Evolutionary conservation across 2,888 invertebrate genomes (phyloP).

Genomic region (Onthophagus sagittarius): DNA sequence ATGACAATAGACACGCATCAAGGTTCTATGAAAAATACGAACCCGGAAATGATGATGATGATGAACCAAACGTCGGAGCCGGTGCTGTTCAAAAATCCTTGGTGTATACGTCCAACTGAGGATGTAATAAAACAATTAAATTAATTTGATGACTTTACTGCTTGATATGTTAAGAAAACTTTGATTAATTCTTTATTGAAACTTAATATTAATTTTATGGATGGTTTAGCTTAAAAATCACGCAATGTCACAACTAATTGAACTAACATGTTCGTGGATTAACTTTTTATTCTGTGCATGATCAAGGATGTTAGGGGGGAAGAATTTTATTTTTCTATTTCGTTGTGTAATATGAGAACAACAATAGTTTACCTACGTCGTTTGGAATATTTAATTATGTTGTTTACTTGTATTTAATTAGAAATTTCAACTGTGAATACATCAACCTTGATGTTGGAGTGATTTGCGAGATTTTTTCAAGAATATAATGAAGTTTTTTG

Average conservation of each 20-base stretch:
- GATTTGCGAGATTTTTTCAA: too few species aligned
- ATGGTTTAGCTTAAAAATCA: too few species aligned
- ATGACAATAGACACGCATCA: not conserved
- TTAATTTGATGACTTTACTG: not conserved
- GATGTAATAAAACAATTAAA: not conserved
- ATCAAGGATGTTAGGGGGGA: not conserved
- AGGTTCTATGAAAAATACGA: not conserved
- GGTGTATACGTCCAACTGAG: not conserved
- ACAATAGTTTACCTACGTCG: not conserved
- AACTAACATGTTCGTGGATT: too few species aligned
- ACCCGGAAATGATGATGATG: not conserved
- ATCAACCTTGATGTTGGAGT: not conserved
- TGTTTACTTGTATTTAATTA: not conserved
- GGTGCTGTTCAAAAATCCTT: not conserved
- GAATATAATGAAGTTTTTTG: too few species aligned
- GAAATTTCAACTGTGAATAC: not conserved
- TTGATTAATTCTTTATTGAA: too few species aligned
- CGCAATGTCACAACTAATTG: too few species aligned
- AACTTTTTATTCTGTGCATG: too few species aligned
- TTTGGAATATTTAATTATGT: not conserved
- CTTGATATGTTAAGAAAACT: not conserved
- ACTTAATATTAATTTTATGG: too few species aligned
- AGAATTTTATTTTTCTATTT: not conserved
- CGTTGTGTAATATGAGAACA: not conserved
- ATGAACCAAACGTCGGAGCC: not conserved